Evolutionary conservation across 2,888 invertebrate species (phyloP).

Genomic region (Gastrophysa polygoni): DNA sequence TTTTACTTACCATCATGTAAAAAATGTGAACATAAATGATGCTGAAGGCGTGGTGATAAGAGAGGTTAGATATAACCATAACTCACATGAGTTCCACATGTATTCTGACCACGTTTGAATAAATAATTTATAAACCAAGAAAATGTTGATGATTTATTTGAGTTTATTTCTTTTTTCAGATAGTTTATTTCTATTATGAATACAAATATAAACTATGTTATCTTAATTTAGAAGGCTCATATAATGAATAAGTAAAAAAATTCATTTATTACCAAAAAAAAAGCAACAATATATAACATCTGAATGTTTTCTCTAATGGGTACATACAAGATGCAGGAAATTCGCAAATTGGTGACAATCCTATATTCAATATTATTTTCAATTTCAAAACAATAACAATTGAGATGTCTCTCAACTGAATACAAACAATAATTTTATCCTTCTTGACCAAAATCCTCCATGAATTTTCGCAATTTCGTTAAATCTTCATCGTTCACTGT

Average conservation of each 20-base stretch:
- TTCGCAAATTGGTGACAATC: conserved; percentile 14
- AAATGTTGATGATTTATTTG: neutral
- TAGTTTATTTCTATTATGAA: conserved; percentile 30
- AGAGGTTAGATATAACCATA: too few relatives aligned
- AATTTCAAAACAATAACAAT: conserved; percentile 11
- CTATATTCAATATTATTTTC: conserved; percentile 17
- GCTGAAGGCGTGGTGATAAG: too few relatives aligned
- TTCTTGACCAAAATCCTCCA: conserved; percentile 98
- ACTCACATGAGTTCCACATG: too few relatives aligned
- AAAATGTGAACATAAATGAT: too few relatives aligned
- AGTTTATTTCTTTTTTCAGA: conserved; percentile 4
- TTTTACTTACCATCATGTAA: too few relatives aligned
- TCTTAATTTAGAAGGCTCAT: conserved; percentile 32
- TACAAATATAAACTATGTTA: conserved; percentile 37
- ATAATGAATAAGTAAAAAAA: conserved; percentile 30
- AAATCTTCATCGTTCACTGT: conserved; percentile 97
- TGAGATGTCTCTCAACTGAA: neutral
- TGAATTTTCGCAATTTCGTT: conserved; percentile 91
- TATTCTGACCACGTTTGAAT: too few relatives aligned
- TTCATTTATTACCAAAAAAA: conserved; percentile 35
- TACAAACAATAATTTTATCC: conserved; percentile 65
- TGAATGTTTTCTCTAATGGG: conserved; percentile 8
- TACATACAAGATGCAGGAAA: conserved; percentile 16
- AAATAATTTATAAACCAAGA: too few relatives aligned
- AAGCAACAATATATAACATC: conserved; percentile 34